Conservation (phyloP, 2,113 vertebrate species). For the Chauna torquata region DNA sequence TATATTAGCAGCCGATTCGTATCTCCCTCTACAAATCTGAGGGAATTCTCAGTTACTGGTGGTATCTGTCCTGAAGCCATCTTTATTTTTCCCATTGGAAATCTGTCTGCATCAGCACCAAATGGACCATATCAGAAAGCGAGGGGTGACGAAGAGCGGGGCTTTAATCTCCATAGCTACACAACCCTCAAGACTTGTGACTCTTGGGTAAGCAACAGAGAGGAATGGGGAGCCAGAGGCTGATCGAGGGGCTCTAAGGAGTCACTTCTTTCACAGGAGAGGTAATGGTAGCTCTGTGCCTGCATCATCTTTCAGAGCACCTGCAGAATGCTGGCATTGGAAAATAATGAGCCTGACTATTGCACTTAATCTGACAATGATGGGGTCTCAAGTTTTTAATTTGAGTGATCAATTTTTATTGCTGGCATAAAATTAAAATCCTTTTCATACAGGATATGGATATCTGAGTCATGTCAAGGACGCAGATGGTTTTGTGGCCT, state of each 20-base stretch:
- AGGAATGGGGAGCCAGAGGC: not conserved
- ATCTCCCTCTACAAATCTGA: not conserved
- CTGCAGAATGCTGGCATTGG: not conserved
- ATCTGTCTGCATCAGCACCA: not conserved
- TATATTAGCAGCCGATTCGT: accelerated
- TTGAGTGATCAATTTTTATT: constrained; percentile 34
- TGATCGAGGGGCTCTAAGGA: not conserved
- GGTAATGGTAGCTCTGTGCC: not conserved
- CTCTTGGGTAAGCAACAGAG: not conserved
- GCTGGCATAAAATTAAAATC: constrained; percentile 44
- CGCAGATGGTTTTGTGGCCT: not conserved
- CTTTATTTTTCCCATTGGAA: constrained; percentile 1
- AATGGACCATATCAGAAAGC: not conserved
- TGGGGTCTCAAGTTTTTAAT: not conserved
- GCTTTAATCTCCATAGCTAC: not conserved
- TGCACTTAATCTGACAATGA: not conserved
- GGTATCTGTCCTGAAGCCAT: not conserved
- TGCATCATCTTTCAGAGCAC: not conserved
- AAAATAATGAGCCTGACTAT: not conserved
- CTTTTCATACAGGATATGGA: not conserved
- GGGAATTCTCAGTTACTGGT: not conserved
- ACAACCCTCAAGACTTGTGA: not conserved
- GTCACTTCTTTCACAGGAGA: not conserved
- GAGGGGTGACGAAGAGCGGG: not conserved
- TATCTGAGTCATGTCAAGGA: not conserved